Percentiles rank a stretch among this genome's conserved stretches.
Conservation (phyloP, 92 coral and sea anemone species). For the Zoanthus solanderi region DNA sequence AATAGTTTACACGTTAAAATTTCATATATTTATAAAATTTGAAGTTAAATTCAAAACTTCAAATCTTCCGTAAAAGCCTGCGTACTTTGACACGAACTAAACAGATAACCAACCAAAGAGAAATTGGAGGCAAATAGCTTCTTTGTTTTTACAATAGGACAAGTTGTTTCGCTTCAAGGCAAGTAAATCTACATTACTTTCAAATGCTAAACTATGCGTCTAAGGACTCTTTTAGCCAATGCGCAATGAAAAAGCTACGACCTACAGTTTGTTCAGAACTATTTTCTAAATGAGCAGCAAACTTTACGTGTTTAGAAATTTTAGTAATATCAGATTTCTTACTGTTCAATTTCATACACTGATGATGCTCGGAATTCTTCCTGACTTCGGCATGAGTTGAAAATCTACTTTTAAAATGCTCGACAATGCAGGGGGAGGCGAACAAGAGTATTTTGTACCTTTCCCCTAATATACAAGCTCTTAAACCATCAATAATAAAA, state of each 20-base stretch:
- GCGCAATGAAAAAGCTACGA: background rate
- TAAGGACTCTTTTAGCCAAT: background rate
- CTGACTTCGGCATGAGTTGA: too few species aligned
- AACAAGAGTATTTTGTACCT: too few species aligned
- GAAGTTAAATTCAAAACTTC: background rate
- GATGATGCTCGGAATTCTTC: too few species aligned
- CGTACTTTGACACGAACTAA: constrained; percentile 3
- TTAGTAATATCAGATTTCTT: background rate
- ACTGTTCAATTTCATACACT: too few species aligned
- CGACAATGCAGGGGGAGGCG: too few species aligned
- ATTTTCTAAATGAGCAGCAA: background rate
- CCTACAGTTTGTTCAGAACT: background rate
- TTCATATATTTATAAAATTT: constrained; percentile 2
- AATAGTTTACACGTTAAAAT: background rate
- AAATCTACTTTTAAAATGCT: too few species aligned
- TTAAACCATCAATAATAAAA: too few species aligned
- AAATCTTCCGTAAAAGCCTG: background rate
- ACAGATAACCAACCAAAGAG: background rate
- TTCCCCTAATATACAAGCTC: too few species aligned
- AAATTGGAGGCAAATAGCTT: constrained; percentile 17
- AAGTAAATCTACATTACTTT: background rate
- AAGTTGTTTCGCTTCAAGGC: constrained; percentile 30
- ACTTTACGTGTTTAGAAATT: background rate
- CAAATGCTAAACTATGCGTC: background rate
- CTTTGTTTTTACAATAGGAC: constrained; percentile 30